Base-by-base conservation (phyloP, 37 sponge, comb jelly and placozoan genomes). In the Crambe crambe region DNA sequence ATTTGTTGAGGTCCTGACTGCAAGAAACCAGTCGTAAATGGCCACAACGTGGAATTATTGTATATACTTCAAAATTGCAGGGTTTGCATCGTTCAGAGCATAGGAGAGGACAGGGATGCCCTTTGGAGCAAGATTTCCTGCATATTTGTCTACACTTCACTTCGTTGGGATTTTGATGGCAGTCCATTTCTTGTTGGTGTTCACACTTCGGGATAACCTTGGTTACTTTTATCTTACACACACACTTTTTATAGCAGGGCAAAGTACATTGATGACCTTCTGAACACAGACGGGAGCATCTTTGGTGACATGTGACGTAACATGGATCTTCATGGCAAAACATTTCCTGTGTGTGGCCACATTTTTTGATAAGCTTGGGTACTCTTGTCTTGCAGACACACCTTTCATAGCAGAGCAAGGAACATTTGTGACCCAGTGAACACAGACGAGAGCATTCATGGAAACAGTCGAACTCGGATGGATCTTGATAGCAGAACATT, bases 401-500 rank as follows among this genome's bases (percentile, higher is more conserved):
- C 1, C 67, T 2, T 12, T 70, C n/a, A 71, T 58, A 34, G 60
- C 89, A 87, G 0, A 40, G 44, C 1, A 76, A 21, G 0, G 21
- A 27, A 37, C 89, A 88, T 10, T 47, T 63, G 59, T 88, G 93
- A 8, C 78, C 66, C 9, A 29, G 34, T 31, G 42, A 3, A 64
- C 92, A 83, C 0, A 0, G 0, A 37, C 39, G 73, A 29, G 54
- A 21, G 70, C 92, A 91, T 23, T 73, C 62, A 31, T 89, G 68
- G 37, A 35, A 70, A 69, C 91, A 90, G 8, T 2, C n/a, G 3
- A 74, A 43, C 0, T 22, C n/a, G 22, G 10, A 23, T 58, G 86
- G 90, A 21, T 85, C 40, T 63, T 77, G 3, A 67, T 86, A 30
- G 68, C 91, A 91, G 0, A 15, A 31, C 68, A 91, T 72, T 31